These are phyloP conservation scores for Metopolophium dirhodum DNA, from an alignment of 1,140 invertebrate species.

Conservation along the genomic window DNA sequence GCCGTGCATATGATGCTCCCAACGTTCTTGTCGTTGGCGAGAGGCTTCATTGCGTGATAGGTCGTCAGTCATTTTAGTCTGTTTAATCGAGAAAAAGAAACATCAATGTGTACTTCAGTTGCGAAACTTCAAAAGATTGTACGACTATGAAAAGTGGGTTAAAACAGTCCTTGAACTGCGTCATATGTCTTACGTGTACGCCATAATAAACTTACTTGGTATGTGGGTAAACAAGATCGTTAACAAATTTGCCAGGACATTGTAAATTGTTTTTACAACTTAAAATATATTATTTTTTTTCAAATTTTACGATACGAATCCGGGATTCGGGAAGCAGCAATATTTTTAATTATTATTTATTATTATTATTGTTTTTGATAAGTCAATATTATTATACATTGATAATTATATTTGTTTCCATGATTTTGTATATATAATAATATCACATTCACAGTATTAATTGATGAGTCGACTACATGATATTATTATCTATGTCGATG, in stretches of 20 bases:
- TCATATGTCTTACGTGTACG: constrained; percentile 32
- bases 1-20: constrained; percentile 54
- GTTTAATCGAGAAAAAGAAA: not conserved
- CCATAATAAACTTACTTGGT: not conserved
- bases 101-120: not conserved
- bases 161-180: constrained; percentile 42
- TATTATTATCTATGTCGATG: no score
- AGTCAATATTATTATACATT: constrained; percentile 41
- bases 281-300: not conserved
- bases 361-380: constrained; percentile 53
- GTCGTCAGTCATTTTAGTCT: constrained; percentile 24
- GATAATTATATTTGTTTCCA: constrained; percentile 26
- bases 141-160: constrained; percentile 10
- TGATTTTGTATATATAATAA: not conserved
- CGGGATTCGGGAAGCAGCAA: not conserved
- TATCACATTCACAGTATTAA: not conserved
- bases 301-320: not conserved
- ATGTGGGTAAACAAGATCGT: not conserved
- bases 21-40: constrained; percentile 38
- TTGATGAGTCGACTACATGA: no score
- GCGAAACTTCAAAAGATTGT: not conserved
- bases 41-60: not conserved
- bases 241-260: constrained; percentile 30
- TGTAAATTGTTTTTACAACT: not conserved
- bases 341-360: constrained; percentile 39